Percentiles rank a stretch among this genome's conserved stretches.
Conservation (phyloP, 2,113 vertebrate genomes). For the Neogobius melanostomus region DNA sequence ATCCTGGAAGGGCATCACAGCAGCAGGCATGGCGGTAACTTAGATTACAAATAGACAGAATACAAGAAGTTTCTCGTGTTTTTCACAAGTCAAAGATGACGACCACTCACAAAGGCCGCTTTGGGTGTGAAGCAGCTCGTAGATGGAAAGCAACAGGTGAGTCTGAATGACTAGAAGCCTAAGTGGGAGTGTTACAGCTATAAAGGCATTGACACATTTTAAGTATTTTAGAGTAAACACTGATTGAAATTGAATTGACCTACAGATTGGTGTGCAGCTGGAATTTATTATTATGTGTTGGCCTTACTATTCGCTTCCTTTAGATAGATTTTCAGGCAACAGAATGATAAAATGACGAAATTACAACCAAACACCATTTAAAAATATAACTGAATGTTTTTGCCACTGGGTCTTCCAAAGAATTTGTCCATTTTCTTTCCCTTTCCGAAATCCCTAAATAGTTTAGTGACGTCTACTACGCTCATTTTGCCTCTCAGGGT, state of each 20-base stretch:
- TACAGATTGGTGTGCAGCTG: too few species aligned
- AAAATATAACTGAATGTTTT: too few species aligned
- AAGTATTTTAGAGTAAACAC: neutral
- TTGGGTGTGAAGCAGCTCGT: slow-evolving; percentile 45
- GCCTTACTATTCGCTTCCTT: too few species aligned
- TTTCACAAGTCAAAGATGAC: slow-evolving; percentile 45
- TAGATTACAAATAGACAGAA: neutral
- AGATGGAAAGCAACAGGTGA: slow-evolving; percentile 62
- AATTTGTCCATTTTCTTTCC: too few species aligned
- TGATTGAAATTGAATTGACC: too few species aligned
- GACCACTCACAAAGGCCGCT: slow-evolving; percentile 46
- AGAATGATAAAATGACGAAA: too few species aligned
- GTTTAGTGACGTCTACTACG: neutral
- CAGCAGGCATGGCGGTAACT: neutral
- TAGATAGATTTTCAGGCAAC: too few species aligned
- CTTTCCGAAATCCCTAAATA: too few species aligned
- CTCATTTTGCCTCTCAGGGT: slow-evolving; percentile 22
- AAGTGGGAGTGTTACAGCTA: neutral
- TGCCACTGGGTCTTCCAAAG: too few species aligned
- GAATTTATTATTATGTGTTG: too few species aligned
- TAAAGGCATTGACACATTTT: neutral
- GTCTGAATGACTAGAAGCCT: slow-evolving; percentile 11
- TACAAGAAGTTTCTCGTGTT: neutral
- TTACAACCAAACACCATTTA: too few species aligned
- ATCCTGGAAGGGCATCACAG: neutral